A percentile compares a stretch with the other conserved stretches of the same genome.
Conservation (phyloP, 2,113 vertebrate species). For the Poeciliopsis occidentalis region DNA sequence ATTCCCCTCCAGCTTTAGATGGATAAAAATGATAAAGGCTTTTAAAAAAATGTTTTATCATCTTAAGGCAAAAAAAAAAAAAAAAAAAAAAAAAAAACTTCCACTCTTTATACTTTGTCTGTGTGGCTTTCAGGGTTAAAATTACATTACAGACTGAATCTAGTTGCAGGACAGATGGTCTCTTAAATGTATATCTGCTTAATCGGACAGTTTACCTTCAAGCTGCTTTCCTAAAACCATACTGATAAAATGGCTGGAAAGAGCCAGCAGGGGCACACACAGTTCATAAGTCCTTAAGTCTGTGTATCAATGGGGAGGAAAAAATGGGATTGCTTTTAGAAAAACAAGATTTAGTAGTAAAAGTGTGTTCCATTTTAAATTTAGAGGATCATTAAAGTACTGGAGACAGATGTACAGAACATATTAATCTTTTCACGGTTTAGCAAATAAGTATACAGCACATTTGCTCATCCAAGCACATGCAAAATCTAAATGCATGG, state of each 20-base stretch:
- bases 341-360: neutral
- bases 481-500: neutral
- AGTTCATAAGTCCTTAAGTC: neutral
- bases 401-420: neutral
- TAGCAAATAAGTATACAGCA: neutral
- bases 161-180: conserved; percentile 37
- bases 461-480: neutral
- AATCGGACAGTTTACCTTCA: conserved; percentile 2
- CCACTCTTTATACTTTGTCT: neutral
- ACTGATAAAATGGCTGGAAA: neutral
- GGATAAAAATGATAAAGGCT: too few relatives aligned
- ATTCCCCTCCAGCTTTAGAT: too few relatives aligned
- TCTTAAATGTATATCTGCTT: conserved; percentile 37
- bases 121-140: conserved; percentile 24
- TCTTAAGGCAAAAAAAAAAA: too few relatives aligned
- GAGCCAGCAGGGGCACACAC: neutral
- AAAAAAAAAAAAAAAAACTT: neutral
- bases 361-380: neutral
- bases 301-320: neutral
- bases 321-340: too few relatives aligned
- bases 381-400: neutral
- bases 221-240: conserved; percentile 6
- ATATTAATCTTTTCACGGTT: neutral
- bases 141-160: conserved; percentile 36
- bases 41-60: too few relatives aligned